phyloP scores from a whole-genome alignment of 2,113 vertebrate genomes.

The Stigmatopora nigra region DNA sequence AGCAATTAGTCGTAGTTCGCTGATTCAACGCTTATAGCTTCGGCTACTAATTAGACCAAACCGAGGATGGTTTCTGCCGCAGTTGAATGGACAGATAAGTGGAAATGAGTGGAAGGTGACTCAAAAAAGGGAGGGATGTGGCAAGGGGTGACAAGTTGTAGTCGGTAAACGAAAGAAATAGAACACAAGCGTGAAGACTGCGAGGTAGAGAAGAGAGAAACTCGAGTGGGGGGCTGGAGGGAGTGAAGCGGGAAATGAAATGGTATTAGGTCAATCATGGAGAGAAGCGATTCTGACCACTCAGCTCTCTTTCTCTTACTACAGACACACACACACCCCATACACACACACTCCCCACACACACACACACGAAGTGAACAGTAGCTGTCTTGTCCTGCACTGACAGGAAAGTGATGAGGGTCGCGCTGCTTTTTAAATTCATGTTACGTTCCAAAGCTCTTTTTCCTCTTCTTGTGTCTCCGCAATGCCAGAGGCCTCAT shows the following conservation, averaged over 20 bases:
- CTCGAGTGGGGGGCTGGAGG: slow-evolving; percentile 26
- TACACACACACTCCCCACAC: slow-evolving; percentile 8
- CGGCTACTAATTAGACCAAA: slow-evolving; percentile 67
- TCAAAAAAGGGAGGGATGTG: slow-evolving; percentile 35
- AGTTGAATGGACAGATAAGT: slow-evolving; percentile 61
- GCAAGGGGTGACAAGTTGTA: slow-evolving; percentile 13
- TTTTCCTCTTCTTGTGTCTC: slow-evolving; percentile 39
- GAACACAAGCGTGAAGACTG: slow-evolving; percentile 15
- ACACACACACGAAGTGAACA: slow-evolving; percentile 44
- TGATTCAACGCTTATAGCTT: slow-evolving; percentile 63
- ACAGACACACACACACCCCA: background rate
- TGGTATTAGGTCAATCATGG: slow-evolving; percentile 66
- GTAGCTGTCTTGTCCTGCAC: slow-evolving; percentile 60
- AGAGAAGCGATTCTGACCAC: slow-evolving; percentile 57
- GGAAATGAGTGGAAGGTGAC: slow-evolving; percentile 57
- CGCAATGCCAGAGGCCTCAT: slow-evolving; percentile 24
- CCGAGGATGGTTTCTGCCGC: slow-evolving; percentile 64
- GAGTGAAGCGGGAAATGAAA: slow-evolving; percentile 66
- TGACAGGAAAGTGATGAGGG: slow-evolving; percentile 56
- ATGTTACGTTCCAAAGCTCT: slow-evolving; percentile 43
- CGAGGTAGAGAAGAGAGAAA: slow-evolving; percentile 13
- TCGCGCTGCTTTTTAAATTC: slow-evolving; percentile 59
- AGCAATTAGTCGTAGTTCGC: slow-evolving; percentile 70
- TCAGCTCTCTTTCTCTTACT: slow-evolving; percentile 54
- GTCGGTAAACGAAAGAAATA: slow-evolving; percentile 26